Base-by-base conservation (phyloP, 2,888 invertebrate genomes). In the Crossocerus cetratus region DNA sequence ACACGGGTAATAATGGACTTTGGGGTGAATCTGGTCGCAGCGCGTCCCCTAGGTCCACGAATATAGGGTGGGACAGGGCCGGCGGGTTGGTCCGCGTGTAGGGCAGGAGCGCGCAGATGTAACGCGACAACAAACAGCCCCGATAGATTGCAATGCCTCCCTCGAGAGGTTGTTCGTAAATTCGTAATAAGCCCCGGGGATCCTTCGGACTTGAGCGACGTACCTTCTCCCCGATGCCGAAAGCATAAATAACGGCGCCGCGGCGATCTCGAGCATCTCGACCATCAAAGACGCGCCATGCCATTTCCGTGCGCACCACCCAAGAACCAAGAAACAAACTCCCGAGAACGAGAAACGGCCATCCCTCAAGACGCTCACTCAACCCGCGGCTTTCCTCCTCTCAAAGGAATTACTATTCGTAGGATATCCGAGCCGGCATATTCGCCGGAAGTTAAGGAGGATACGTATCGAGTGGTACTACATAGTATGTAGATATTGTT, bases 1-100 rank as follows among this genome's bases (percentile, higher is more conserved):
- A 89, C 89, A 89, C 78, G 89, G 85, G 88, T 88, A 90, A 90
- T 90, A 90, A 90, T 90, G 88, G 90, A 87, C 86, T 87, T 81
- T 86, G 86, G 89, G 87, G 88, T 88, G 88, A 89, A 88, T 88
- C 88, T 87, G 84, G 85, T 84, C 83, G 84, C 84, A 78, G 73
- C 67, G 63, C 68, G 71, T 78, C 81, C 77, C 82, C 82, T 74
- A 74, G 68, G 69, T 60, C 62, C 75, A 61, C 68, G 75, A 76
- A 69, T 70, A 71, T 81, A 80, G 86, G 85, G 85, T 83, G 83
- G 78, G 72, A 81, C 69, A 76, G 75, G 80, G 22, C 72, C 71
- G 77, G 74, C 74, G 73, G 78, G 81, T 85, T 76, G 78, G 32
- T 4, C 32, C 32, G 78, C 77, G 77, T 79, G 76, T 82, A 78